Conservation (phyloP, 2,797 vertebrate species). For the Poeciliopsis infans region DNA sequence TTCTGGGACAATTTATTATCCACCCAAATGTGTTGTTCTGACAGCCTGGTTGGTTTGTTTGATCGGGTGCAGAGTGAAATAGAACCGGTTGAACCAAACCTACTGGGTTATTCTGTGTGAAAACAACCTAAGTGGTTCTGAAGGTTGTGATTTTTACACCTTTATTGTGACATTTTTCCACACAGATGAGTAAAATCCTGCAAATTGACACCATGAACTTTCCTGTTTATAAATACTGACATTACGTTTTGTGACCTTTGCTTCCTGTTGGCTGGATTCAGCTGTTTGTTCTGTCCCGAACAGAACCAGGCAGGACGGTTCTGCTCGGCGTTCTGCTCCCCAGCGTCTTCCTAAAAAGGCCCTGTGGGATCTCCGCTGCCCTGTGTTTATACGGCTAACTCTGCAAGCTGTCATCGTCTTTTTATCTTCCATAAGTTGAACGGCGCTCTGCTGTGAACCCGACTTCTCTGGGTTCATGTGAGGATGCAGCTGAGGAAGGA, state of each 20-base stretch:
- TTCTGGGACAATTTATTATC: too few species aligned
- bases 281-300: conserved; percentile 49
- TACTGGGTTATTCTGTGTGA: too few species aligned
- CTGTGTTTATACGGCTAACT: conserved; percentile 66
- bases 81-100: too few species aligned
- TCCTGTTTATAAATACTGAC: conserved; percentile 11
- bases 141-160: not conserved
- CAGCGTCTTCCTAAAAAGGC: conserved; percentile 78
- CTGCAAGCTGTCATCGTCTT: conserved; percentile 52
- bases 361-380: conserved; percentile 50
- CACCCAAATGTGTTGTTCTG: too few species aligned
- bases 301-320: conserved; percentile 3
- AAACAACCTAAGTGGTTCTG: not conserved
- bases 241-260: conserved; percentile 8
- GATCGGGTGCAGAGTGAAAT: too few species aligned
- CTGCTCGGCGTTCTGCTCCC: conserved; percentile 31
- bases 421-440: conserved; percentile 37
- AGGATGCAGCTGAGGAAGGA: conserved; percentile 53
- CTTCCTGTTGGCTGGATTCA: conserved; percentile 9
- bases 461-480: conserved; percentile 47
- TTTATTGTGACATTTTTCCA: not conserved
- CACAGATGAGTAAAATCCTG: conserved; percentile 4
- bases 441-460: conserved; percentile 23
- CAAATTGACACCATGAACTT: not conserved
- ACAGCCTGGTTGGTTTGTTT: too few species aligned